Evolutionary conservation across 2,797 vertebrate species (phyloP), one percentile per base, ranked within the genome.

Genomic region (Takifugu rubripes): DNA sequence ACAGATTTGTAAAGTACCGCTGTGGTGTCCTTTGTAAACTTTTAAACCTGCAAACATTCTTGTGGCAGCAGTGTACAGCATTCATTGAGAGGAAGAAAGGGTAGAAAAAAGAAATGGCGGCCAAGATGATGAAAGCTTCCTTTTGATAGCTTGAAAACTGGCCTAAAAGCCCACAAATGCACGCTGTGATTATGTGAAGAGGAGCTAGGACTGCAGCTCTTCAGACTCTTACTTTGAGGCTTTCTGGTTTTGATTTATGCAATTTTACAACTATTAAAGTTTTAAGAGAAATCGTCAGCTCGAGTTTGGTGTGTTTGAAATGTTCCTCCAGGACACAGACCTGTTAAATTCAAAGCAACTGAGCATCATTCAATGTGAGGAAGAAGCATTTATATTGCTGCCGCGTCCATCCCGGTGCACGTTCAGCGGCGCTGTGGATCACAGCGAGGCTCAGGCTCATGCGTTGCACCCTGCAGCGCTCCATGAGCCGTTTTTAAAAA

Each of bases 121-220:
- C 44, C 54, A 62, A 56, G 21, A 64, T 50, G 52, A 79, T 68
- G 48, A 74, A 79, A 78, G 68, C 44, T 6, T 56, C 51, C 57
- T 61, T 45, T 61, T 24, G 44, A 50, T 52, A 24, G 27, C 42
- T 54, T 9, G 14, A 52, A 31, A 62, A 50, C 36, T 49, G 21
- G 5, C 24, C 54, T 66, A 31, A 68, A 77, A 79, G 54, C 60
- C 33, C 49, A 25, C 24, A 54, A 53, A 60, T 49, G n/a, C 25
- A 43, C n/a, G 2, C 52, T 44, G 17, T 54, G 59, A 72, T 68
- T 61, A 61, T 59, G 17, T 27, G 3, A 40, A 59, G 64, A 61
- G 52, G 43, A 52, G 53, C 51, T n/a, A 51, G n/a, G 24, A 63
- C 40, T 64, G 21, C 51, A 40, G 29, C 59, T 31, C 48, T 33